A percentile compares a stretch with the other conserved stretches of the same genome.
phyloP scores from a whole-genome alignment of 2,797 vertebrate species.

The Odontamblyopus lacepedii region DNA sequence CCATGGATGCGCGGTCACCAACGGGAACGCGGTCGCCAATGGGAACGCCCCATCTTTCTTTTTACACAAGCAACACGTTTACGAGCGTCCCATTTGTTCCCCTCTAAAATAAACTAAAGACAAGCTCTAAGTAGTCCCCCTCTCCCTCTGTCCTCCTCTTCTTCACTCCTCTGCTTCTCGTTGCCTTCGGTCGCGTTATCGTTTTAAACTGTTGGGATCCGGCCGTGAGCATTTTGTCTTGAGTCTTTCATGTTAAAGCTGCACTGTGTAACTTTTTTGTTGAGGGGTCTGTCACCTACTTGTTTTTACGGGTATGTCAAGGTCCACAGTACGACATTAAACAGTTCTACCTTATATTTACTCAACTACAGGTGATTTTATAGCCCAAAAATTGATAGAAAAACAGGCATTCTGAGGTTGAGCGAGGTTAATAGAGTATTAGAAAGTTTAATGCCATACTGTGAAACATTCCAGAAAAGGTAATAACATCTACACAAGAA shows the following conservation, averaged over 20 bases:
- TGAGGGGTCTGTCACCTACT: too few relatives aligned
- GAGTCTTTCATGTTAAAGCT: background rate
- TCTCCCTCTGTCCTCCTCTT: constrained; percentile 27
- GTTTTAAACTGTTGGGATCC: constrained; percentile 9
- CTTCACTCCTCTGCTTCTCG: constrained; percentile 2
- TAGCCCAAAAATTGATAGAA: too few relatives aligned
- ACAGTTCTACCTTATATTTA: too few relatives aligned
- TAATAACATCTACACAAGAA: too few relatives aligned
- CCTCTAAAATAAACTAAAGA: constrained; percentile 73
- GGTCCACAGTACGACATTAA: too few relatives aligned
- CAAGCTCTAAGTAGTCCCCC: constrained; percentile 67
- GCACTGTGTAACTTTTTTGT: too few relatives aligned
- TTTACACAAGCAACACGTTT: constrained; percentile 72
- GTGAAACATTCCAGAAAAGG: too few relatives aligned
- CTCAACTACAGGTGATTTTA: too few relatives aligned
- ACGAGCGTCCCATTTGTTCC: constrained; percentile 70
- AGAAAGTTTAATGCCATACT: too few relatives aligned
- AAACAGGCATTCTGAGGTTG: too few relatives aligned
- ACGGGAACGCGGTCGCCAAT: constrained; percentile 55
- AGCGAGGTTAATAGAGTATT: too few relatives aligned
- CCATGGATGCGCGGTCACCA: constrained; percentile 43
- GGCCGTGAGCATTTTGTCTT: constrained; percentile 17
- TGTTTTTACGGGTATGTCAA: too few relatives aligned
- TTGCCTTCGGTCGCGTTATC: constrained; percentile 28
- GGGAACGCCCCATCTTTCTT: constrained; percentile 55